Percentiles rank a stretch among this genome's conserved stretches.
Conservation (phyloP, 2,797 vertebrate species). For the Cheirogaleus major region DNA sequence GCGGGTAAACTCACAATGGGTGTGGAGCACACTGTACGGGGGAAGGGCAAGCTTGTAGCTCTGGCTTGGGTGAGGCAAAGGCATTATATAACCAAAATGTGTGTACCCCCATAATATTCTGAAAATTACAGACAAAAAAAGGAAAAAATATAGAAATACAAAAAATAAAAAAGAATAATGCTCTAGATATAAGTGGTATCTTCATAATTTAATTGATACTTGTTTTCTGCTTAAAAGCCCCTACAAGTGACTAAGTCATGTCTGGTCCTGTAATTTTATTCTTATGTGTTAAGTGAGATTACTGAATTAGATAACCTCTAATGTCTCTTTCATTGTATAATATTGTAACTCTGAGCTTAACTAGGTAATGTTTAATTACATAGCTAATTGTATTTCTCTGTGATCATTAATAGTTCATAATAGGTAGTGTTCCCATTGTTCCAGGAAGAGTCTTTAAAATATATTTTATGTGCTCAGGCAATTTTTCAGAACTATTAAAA, state of each 20-base stretch:
- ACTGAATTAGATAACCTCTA: background rate
- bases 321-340: background rate
- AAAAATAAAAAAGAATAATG: background rate
- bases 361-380: background rate
- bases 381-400: background rate
- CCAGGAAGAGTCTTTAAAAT: background rate
- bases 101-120: too few relatives aligned
- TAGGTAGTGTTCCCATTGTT: background rate
- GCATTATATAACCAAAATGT: too few relatives aligned
- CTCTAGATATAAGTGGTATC: background rate
- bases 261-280: background rate
- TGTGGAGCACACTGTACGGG: too few relatives aligned
- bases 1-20: too few relatives aligned
- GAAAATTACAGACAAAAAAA: too few relatives aligned
- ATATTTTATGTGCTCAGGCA: background rate
- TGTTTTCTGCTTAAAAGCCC: background rate
- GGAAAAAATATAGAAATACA: too few relatives aligned
- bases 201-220: background rate
- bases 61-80: too few relatives aligned
- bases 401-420: background rate
- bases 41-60: too few relatives aligned
- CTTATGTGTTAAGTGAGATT: background rate
- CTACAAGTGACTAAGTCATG: background rate
- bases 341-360: background rate
- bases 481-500: conserved; percentile 32